Evolutionary conservation across 2,888 invertebrate species (phyloP).

Genomic region (Pandemis heparana): DNA sequence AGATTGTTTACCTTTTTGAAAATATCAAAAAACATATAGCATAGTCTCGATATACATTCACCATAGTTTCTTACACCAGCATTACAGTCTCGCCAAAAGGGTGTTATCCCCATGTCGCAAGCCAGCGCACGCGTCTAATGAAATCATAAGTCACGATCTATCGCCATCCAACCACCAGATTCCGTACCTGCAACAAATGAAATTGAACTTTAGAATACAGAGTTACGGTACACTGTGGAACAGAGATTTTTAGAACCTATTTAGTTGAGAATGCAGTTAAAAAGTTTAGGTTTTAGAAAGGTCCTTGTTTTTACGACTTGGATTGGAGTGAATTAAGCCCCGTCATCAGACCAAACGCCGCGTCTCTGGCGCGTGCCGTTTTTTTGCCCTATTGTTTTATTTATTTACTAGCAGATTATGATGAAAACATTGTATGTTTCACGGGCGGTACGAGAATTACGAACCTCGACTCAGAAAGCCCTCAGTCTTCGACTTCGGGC

Average conservation of each 20-base stretch:
- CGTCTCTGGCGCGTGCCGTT: too few relatives aligned
- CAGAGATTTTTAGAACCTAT: constrained; percentile 28
- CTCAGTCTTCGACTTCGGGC: too few relatives aligned
- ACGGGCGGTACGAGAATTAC: too few relatives aligned
- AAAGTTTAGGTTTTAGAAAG: constrained; percentile 47
- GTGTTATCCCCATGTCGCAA: constrained; percentile 51
- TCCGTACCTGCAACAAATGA: constrained; percentile 32
- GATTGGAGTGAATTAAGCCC: constrained; percentile 16
- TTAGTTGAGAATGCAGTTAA: constrained; percentile 49
- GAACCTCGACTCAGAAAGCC: too few relatives aligned
- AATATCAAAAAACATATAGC: too few relatives aligned
- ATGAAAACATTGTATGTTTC: too few relatives aligned
- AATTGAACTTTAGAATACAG: constrained; percentile 29
- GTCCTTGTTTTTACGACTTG: constrained; percentile 22
- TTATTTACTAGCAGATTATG: too few relatives aligned
- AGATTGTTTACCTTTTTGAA: too few relatives aligned
- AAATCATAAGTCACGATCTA: constrained; percentile 75
- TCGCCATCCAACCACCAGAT: constrained; percentile 51
- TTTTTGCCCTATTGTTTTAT: too few relatives aligned
- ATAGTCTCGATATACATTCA: background rate
- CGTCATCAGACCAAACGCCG: too few relatives aligned
- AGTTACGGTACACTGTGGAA: constrained; percentile 16
- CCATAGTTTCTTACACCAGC: background rate
- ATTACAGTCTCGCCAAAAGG: constrained; percentile 41
- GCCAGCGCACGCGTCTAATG: constrained; percentile 68